A percentile compares a stretch with the other conserved stretches of the same genome.
Evolutionary conservation across 2,888 invertebrate species (phyloP).

Genomic region (Aromia moschata): DNA sequence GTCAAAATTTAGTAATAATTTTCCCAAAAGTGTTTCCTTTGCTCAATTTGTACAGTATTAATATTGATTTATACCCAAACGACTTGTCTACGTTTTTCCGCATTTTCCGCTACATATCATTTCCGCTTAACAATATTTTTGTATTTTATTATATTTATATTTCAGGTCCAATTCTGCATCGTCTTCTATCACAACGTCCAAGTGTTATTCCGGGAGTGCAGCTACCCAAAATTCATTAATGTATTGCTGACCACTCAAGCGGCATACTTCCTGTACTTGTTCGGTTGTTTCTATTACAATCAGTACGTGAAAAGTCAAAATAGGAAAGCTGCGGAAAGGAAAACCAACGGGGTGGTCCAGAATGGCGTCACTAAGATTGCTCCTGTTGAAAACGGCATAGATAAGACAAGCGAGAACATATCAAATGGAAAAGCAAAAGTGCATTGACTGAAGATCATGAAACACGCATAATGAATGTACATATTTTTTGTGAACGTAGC

Average conservation of each 20-base stretch:
- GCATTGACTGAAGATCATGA: constrained; percentile 16
- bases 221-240: constrained; percentile 76
- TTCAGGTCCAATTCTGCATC: constrained; percentile 78
- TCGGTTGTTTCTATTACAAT: constrained; percentile 77
- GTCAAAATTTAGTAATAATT: too few relatives aligned
- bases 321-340: constrained; percentile 3
- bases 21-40: too few relatives aligned
- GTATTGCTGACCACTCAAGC: constrained; percentile 74
- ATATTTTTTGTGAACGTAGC: not conserved
- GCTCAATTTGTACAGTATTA: too few relatives aligned
- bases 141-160: too few relatives aligned
- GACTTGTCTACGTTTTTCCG: too few relatives aligned
- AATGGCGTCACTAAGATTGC: constrained; percentile 9
- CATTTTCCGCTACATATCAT: too few relatives aligned
- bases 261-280: constrained; percentile 78
- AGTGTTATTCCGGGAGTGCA: constrained; percentile 71
- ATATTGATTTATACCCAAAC: too few relatives aligned
- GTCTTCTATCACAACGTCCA: constrained; percentile 77
- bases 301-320: constrained; percentile 66
- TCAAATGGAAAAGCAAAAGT: constrained; percentile 42
- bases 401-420: not conserved
- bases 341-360: not conserved
- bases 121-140: too few relatives aligned
- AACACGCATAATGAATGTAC: not conserved
- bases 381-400: not conserved